Percentiles rank a stretch among this genome's conserved stretches.
Conservation (phyloP, 2,888 invertebrate species). For the Macaria liturata region DNA sequence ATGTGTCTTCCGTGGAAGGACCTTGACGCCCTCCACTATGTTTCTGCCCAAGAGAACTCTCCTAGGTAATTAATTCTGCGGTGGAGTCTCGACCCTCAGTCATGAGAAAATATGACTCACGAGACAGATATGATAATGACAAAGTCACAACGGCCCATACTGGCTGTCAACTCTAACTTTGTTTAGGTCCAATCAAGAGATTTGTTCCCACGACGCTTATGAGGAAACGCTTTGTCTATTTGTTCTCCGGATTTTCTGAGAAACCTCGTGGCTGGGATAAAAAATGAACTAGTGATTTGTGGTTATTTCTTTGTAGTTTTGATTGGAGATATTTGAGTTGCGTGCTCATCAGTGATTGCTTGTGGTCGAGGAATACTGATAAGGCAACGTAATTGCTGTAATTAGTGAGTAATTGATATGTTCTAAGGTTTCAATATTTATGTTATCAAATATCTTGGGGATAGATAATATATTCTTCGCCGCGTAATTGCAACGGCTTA, state of each 20-base stretch:
- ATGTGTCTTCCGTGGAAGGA: too few relatives aligned
- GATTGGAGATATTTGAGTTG: slow-evolving; percentile 13
- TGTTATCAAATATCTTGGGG: too few relatives aligned
- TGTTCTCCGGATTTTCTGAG: slow-evolving; percentile 28
- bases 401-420: background rate
- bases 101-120: too few relatives aligned
- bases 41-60: too few relatives aligned
- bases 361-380: slow-evolving; percentile 1
- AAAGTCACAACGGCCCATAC: slow-evolving; percentile 9
- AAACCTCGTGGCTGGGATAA: slow-evolving; percentile 27
- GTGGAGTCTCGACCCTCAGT: too few relatives aligned
- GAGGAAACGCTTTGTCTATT: slow-evolving; percentile 35
- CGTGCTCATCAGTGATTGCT: slow-evolving; percentile 5
- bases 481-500: too few relatives aligned
- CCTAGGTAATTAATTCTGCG: too few relatives aligned
- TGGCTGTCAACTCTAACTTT: slow-evolving; percentile 16
- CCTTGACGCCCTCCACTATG: too few relatives aligned
- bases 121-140: too few relatives aligned
- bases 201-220: slow-evolving; percentile 35
- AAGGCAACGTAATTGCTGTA: too few relatives aligned
- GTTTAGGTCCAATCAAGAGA: slow-evolving; percentile 36
- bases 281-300: slow-evolving; percentile 28
- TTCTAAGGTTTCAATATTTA: too few relatives aligned
- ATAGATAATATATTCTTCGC: too few relatives aligned
- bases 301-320: slow-evolving; percentile 25